Conservation (phyloP, 2,888 invertebrate species). For the Drosophila incognita region DNA sequence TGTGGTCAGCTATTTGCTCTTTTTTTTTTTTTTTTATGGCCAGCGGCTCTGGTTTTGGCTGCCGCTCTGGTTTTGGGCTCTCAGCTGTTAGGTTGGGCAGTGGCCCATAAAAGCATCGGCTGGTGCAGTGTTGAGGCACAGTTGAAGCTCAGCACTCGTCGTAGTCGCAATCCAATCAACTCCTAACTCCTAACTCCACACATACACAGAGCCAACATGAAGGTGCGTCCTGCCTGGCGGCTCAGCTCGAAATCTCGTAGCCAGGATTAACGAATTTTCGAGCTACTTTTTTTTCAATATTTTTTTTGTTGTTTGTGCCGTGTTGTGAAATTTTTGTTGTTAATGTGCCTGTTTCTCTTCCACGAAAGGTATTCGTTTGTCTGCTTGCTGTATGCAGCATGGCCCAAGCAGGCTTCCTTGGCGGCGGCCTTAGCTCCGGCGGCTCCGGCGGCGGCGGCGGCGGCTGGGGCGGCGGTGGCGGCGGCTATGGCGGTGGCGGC, state of each 20-base stretch:
- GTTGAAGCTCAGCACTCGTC: conserved; percentile 68
- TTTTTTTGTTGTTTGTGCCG: conserved; percentile 13
- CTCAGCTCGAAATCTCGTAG: conserved; percentile 34
- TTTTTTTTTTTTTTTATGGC: conserved; percentile 1
- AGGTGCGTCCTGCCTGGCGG: conserved; percentile 55
- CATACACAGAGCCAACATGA: conserved; percentile 58
- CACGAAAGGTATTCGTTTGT: conserved; percentile 71
- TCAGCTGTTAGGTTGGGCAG: not conserved
- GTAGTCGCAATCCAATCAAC: conserved; percentile 38
- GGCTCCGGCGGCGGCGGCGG: conserved; percentile 40
- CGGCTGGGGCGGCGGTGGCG: conserved; percentile 26
- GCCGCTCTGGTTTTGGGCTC: not conserved
- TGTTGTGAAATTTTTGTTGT: conserved; percentile 27
- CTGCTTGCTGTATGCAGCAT: conserved; percentile 72
- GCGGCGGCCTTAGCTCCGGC: conserved; percentile 58
- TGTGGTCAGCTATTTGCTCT: conserved; percentile 10
- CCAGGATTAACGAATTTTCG: conserved; percentile 48
- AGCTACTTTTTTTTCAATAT: conserved; percentile 17
- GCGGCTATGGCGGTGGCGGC: conserved; percentile 24
- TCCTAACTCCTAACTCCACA: conserved; percentile 25
- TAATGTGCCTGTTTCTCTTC: conserved; percentile 23
- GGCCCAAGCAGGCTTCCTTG: conserved; percentile 73
- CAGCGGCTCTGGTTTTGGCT: not conserved
- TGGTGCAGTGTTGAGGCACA: conserved; percentile 49
- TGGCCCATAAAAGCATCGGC: conserved; percentile 59